Evolutionary conservation across 2,113 vertebrate genomes (phyloP), one percentile per base, ranked within the genome.

Genomic region (Aptenodytes forsteri): DNA sequence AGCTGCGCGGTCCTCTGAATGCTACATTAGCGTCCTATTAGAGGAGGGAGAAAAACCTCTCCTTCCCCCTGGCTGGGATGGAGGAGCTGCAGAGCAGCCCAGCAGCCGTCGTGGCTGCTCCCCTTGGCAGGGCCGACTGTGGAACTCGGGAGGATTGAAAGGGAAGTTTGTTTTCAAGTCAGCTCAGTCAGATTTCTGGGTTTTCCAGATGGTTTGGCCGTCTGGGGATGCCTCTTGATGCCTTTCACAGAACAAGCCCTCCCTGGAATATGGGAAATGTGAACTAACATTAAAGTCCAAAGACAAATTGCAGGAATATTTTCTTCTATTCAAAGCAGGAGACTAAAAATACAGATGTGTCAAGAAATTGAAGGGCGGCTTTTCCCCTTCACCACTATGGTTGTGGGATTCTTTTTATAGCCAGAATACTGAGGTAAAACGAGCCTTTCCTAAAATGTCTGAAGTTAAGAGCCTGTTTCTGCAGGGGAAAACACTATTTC

Each of bases 201-300:
- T 69, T 96, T 96, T 96, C 87, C 97, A 96, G 91, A 91, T 95
- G 94, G 73, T 94, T 94, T 91, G 71, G 89, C 81, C 3, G 42
- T 49, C 83, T 85, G 91, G 89, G 93, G 94, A 70, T 87, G 84
- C 71, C 66, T 94, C 93, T 58, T 90, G 87, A 94, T 96, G 70
- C 81, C 75, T 97, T 96, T 93, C 71, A 8, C 83, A 91, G 94
- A 93, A 62, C 0, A 1, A 91, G 77, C 70, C 81, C 70, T 82
- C 80, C 87, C 78, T 65, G 78, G 87, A 93, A 71, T 64, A 50
- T 3, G 87, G 67, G 93, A 94, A 95, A 65, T 29, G 78, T 40
- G 91, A 96, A 66, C 46, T 32, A 40, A 46, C 19, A 11, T 26
- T 71, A 0, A 91, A 96, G 83, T 10, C 66, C 86, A 50, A 83